Evolutionary conservation across 2,888 invertebrate genomes (phyloP), one percentile per base, ranked within the genome.

Genomic region (Hydrotaea diabolus): DNA sequence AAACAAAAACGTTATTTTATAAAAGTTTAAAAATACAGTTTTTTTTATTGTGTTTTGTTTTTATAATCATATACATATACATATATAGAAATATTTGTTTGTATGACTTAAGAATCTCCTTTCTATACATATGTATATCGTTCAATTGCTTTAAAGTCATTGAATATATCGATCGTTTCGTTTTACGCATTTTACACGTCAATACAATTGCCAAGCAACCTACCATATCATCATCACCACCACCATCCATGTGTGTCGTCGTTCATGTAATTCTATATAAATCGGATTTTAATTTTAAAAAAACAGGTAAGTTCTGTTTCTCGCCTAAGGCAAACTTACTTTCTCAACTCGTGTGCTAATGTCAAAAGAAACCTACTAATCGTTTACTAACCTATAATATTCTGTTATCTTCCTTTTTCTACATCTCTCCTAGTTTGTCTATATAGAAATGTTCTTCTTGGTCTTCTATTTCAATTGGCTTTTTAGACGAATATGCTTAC

Each of bases 241-340:
- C 72, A 43, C 46, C 26, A 72, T 66, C 17, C 53, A n/a, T 55
- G 55, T 55, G 21, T 59, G 43, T 49, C 11, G 77, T 53, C 80
- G n/a, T n/a, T n/a, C 66, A 69, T 77, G 59, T 77, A 71, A 62
- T 46, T 80, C 82, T 62, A 55, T 66, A 79, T 71, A 53, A 83
- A n/a, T 69, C 78, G 78, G 82, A 74, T 57, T 72, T 71, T 23
- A 26, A 64, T 49, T 62, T 19, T 3, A 26, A 49, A 64, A 57
- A 74, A 53, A 36, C 85, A 86, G 86, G 86, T 86, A 81, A 86
- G 86, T 81, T 43, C 21, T 62, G 13, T 53, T 17, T 62, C 4
- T 75, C 46, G 13, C 17, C 23, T 13, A 59, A 26, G 59, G 59
- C 39, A 19, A 39, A 1, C 19, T 11, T 72, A 11, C 23, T n/a